Evolutionary conservation across 2,797 vertebrate species (phyloP).

Genomic region (Neosilurus mollespiculum): DNA sequence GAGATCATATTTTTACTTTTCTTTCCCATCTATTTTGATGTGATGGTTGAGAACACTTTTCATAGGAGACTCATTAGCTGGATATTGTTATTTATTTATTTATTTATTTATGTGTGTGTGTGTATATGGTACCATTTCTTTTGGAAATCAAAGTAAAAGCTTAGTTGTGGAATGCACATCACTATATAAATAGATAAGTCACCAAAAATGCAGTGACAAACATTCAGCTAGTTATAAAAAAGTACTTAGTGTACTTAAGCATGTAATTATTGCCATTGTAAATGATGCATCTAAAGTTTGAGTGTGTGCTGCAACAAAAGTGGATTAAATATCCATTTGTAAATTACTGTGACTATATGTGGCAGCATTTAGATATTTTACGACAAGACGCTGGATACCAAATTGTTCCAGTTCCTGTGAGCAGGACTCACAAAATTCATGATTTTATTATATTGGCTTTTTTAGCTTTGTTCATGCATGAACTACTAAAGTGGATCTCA

Average conservation of each 20-base stretch:
- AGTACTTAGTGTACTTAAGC: not conserved
- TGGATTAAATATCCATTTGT: constrained; percentile 15
- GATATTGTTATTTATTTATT: too few relatives aligned
- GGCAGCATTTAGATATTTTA: constrained; percentile 13
- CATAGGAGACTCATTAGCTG: not conserved
- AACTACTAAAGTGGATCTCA: constrained; percentile 31
- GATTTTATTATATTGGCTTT: constrained; percentile 41
- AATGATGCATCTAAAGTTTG: not conserved
- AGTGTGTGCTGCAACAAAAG: not conserved
- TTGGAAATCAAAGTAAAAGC: constrained; percentile 57
- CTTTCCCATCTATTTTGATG: not conserved
- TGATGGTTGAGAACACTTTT: not conserved
- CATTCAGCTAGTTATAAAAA: not conserved
- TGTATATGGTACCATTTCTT: too few relatives aligned
- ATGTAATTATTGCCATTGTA: not conserved
- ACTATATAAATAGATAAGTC: constrained; percentile 41
- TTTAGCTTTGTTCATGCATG: constrained; percentile 29
- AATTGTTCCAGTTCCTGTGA: constrained; percentile 21
- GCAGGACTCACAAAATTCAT: constrained; percentile 30
- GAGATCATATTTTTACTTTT: not conserved
- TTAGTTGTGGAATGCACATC: constrained; percentile 32
- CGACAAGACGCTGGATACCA: constrained; percentile 3
- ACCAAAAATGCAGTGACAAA: constrained; percentile 7
- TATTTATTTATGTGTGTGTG: too few relatives aligned
- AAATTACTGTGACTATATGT: constrained; percentile 16